Evolutionary conservation across 2,113 vertebrate genomes (phyloP), one percentile per base, ranked within the genome.

Genomic region (Archilochus colubris): DNA sequence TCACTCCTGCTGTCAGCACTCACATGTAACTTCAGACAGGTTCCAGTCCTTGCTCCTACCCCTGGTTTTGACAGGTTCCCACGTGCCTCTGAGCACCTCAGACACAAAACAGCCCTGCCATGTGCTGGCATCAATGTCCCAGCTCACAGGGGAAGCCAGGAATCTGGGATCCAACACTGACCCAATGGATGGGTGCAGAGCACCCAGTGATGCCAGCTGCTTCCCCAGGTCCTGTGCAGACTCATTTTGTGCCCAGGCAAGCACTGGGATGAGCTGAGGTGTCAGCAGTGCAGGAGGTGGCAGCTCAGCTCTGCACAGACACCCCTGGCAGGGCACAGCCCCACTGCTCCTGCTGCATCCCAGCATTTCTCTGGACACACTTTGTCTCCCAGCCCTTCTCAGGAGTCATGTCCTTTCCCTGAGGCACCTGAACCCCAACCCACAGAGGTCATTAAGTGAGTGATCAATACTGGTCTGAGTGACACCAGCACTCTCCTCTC

Each of bases 11-110:
- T 77, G n/a, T 1, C 73, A 25, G 20, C 1, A 0, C 54, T 25
- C 61, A 68, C 8, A 43, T 2, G 12, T 6, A 33, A 33, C 15
- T 20, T 0, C 2, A 14, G 30, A 13, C 51, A 16, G 0, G 5
- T 19, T 3, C 58, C 19, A 40, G 6, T 4, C 30, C 33, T 53
- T 21, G 54, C 69, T 85, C 15, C 61, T 75, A 7, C 33, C 0
- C 2, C 46, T 24, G 12, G 1, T 23, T 33, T 46, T 20, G 82
- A 18, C 40, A 36, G 27, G 6, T 31, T 50, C 15, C 38, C 57
- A 40, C 0, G 1, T 16, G 21, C 14, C 22, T 66, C 51, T 44
- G 3, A 2, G 30, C 30, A 40, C 9, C 9, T 40, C 28, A 76
- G 43, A 67, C 0, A 40, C 14, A 3, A 25, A 51, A 43, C 1